Conservation (phyloP, 2,113 vertebrate genomes). For the Telmatochromis sp. region DNA sequence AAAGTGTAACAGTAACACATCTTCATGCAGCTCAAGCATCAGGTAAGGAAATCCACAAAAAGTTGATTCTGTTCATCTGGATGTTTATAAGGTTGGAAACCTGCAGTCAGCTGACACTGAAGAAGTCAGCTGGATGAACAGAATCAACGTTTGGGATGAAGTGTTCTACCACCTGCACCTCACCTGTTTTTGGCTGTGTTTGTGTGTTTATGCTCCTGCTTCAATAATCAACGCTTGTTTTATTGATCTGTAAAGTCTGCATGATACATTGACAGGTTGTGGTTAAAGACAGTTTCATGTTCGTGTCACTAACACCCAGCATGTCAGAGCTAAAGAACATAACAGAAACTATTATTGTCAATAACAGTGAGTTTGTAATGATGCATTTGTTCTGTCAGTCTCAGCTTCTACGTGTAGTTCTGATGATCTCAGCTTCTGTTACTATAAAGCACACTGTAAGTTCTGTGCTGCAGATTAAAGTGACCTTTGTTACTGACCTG, state of each 20-base stretch:
- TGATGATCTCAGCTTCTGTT: not conserved
- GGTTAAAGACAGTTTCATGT: not conserved
- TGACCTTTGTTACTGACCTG: not conserved
- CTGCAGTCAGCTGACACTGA: no score
- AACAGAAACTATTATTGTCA: not conserved
- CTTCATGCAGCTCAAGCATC: no score
- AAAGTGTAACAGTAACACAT: not conserved
- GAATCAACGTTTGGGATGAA: no score
- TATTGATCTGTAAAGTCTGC: not conserved
- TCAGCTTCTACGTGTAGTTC: rapidly evolving
- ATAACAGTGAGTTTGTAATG: not conserved
- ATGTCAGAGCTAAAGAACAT: not conserved
- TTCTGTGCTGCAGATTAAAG: not conserved
- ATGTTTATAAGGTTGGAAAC: no score
- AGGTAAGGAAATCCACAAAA: no score
- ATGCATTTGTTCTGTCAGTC: not conserved
- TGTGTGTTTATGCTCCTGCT: not conserved
- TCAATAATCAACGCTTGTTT: not conserved
- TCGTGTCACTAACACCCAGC: not conserved
- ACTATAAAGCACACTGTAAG: not conserved
- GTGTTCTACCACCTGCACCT: not conserved
- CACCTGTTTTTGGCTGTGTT: not conserved
- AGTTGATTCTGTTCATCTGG: no score
- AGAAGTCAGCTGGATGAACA: no score
- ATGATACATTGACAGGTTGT: not conserved